These are phyloP conservation scores for Eristalis arbustorum DNA, from an alignment of 2,888 invertebrate species.

Conservation along the genomic window DNA sequence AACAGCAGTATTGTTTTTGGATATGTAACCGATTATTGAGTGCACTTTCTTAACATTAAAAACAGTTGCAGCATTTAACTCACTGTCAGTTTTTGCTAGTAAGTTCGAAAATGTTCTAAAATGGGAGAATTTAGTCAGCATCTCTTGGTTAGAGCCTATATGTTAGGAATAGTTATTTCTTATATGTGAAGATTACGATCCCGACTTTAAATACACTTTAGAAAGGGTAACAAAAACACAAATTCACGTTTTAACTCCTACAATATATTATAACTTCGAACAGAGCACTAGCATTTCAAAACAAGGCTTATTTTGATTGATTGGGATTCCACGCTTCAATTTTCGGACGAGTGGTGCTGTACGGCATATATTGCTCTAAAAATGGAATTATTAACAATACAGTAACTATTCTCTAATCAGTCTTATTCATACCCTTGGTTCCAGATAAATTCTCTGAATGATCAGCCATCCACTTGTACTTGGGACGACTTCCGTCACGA, in stretches of 20 bases:
- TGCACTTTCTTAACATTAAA: no score
- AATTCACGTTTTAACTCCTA: neutral
- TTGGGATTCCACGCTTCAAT: constrained; percentile 91
- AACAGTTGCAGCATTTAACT: no score
- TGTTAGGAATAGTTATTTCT: no score
- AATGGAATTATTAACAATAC: constrained; percentile 16
- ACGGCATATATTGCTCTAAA: constrained; percentile 90
- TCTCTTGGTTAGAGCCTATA: no score
- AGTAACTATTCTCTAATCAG: neutral
- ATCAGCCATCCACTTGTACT: constrained; percentile 92
- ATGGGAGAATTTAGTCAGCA: neutral
- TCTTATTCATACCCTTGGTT: constrained; percentile 81
- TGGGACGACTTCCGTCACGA: constrained; percentile 86
- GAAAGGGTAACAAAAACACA: neutral
- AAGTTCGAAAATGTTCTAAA: neutral
- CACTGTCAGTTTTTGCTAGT: no score
- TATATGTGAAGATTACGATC: no score
- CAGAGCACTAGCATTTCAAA: neutral
- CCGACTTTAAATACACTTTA: neutral
- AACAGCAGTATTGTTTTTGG: no score
- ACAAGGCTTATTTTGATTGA: constrained; percentile 63
- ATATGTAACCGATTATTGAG: no score
- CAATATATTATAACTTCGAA: neutral
- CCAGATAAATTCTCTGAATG: constrained; percentile 93
- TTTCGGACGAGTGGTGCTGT: constrained; percentile 93